Evolutionary conservation across 2,113 vertebrate genomes (phyloP).

Genomic region (Sturnus vulgaris): DNA sequence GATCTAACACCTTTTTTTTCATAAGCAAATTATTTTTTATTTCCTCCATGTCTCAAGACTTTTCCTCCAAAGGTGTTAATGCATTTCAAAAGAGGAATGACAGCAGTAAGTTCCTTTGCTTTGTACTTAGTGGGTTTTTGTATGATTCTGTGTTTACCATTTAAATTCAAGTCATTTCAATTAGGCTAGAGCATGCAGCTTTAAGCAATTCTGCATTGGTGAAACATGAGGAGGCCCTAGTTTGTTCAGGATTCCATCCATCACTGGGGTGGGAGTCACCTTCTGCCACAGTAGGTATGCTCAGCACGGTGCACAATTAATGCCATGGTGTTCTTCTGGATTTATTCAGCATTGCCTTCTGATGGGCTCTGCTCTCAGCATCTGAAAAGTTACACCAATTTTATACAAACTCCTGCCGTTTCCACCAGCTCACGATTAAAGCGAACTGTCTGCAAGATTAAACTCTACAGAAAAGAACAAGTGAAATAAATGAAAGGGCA

Average conservation of each 20-base stretch:
- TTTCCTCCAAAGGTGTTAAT: neutral
- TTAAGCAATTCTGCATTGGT: neutral
- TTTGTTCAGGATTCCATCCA: slow-evolving; percentile 15
- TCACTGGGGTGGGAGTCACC: slow-evolving; percentile 34
- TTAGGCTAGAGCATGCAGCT: neutral
- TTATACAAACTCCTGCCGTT: slow-evolving; percentile 38
- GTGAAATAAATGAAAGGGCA: slow-evolving; percentile 14
- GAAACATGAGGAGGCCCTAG: slow-evolving; percentile 23
- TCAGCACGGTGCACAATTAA: slow-evolving; percentile 45
- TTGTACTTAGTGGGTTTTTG: neutral
- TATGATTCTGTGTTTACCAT: neutral
- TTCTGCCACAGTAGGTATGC: slow-evolving; percentile 30
- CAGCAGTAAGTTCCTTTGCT: neutral
- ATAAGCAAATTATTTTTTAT: neutral
- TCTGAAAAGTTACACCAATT: slow-evolving; percentile 40
- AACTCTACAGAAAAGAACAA: slow-evolving; percentile 22
- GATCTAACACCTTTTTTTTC: neutral
- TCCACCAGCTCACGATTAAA: slow-evolving; percentile 13
- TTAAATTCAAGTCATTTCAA: slow-evolving; percentile 33
- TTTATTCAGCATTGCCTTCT: slow-evolving; percentile 29
- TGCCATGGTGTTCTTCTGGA: neutral
- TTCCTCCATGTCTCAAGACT: neutral
- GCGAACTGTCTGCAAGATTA: neutral
- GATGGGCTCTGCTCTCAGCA: neutral
- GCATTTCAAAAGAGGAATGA: neutral